Evolutionary conservation across 1,140 invertebrate genomes (phyloP).

Genomic region (Drosophila prosaltans): DNA sequence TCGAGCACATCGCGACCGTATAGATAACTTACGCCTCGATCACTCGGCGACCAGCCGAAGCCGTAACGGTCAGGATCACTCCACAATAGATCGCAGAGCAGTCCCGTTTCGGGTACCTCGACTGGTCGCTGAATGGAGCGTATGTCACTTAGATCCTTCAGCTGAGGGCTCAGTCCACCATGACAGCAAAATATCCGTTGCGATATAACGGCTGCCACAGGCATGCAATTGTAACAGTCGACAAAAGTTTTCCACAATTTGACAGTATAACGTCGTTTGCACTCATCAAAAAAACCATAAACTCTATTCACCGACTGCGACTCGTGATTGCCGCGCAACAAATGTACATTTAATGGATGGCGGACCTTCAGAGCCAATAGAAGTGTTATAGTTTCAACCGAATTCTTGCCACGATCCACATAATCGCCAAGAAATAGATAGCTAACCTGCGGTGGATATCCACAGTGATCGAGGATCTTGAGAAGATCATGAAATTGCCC

Average conservation of each 20-base stretch:
- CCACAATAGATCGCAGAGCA: conserved; percentile 98
- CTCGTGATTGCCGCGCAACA: conserved; percentile 87
- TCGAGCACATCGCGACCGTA: conserved; percentile 96
- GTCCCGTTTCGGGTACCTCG: conserved; percentile 94
- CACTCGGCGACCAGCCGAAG: conserved; percentile 95
- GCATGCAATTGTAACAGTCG: conserved; percentile 85
- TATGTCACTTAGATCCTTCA: conserved; percentile 94
- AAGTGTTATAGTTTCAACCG: conserved; percentile 94
- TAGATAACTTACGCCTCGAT: conserved; percentile 96
- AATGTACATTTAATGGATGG: conserved; percentile 93
- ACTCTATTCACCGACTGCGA: conserved; percentile 91
- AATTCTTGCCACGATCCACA: conserved; percentile 92
- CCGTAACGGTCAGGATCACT: conserved; percentile 97
- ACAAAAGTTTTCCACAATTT: conserved; percentile 99
- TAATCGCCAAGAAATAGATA: conserved; percentile 98
- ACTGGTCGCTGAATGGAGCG: conserved; percentile 94
- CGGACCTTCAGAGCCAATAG: conserved; percentile 97
- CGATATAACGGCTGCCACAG: conserved; percentile 96
- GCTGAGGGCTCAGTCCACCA: conserved; percentile 93
- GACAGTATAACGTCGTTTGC: conserved; percentile 97
- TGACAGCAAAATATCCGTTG: conserved; percentile 99
- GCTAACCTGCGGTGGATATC: conserved; percentile 99
- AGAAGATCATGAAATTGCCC: conserved; percentile 99
- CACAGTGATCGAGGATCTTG: conserved; percentile 98
- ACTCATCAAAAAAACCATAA: conserved; percentile 97